Conservation (phyloP, 2,113 vertebrate species). For the Erythrolamprus reginae region DNA sequence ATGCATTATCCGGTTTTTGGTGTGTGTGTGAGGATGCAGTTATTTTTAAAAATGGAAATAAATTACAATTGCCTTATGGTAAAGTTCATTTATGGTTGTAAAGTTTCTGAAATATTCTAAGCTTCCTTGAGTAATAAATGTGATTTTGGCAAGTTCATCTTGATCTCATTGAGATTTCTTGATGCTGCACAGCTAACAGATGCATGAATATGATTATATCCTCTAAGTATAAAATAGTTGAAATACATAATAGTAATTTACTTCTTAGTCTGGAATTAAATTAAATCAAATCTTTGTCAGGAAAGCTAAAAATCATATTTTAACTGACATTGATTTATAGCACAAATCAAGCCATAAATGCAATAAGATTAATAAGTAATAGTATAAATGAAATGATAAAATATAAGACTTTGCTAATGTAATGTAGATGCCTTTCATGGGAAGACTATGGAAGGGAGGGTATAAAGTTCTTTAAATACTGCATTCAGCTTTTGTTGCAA, state of each 20-base stretch:
- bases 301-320: not conserved
- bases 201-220: accelerated
- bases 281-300: not conserved
- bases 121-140: not conserved
- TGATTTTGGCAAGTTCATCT: not conserved
- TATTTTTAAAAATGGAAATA: conserved; percentile 44
- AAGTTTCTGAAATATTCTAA: conserved; percentile 11
- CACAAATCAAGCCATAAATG: not conserved
- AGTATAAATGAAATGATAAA: not conserved
- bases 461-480: not conserved
- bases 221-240: not conserved
- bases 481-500: not conserved
- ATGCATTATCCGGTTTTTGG: conserved; percentile 14
- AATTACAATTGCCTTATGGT: conserved; percentile 44
- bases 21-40: not conserved
- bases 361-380: not conserved
- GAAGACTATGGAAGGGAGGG: not conserved
- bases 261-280: not conserved
- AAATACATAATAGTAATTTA: not conserved
- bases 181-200: not conserved
- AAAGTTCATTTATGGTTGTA: conserved; percentile 17
- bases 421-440: not conserved
- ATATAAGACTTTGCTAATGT: not conserved
- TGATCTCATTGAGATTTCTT: not conserved
- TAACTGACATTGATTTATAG: not conserved